Evolutionary conservation across 2,888 invertebrate genomes (phyloP).

Genomic region (Dynastes grantii): DNA sequence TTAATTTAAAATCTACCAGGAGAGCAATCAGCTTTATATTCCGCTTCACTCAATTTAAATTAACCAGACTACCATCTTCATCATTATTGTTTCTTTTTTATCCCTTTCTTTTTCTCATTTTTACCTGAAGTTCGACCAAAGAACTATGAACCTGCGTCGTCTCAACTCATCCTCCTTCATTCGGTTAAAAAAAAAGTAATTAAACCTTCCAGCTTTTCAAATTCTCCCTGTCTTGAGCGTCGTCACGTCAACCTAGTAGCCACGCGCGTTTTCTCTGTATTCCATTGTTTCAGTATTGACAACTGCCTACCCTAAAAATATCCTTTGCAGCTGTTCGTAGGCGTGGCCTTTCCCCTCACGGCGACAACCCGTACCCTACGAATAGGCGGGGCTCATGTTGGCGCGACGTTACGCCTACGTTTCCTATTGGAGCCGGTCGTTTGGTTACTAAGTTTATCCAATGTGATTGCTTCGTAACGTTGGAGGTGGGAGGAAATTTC

Average conservation of each 20-base stretch:
- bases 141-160: background rate
- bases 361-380: constrained; percentile 60
- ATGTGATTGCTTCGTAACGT: background rate
- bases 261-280: constrained; percentile 30
- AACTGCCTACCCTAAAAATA: constrained; percentile 63
- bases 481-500: background rate
- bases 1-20: background rate
- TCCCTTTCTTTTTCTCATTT: background rate
- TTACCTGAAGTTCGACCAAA: background rate
- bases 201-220: constrained; percentile 7
- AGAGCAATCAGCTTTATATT: background rate
- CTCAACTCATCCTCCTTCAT: background rate
- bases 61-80: constrained; percentile 21
- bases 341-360: constrained; percentile 58
- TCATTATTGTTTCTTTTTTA: background rate
- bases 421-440: constrained; percentile 44
- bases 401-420: constrained; percentile 39
- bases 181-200: constrained; percentile 18
- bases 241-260: constrained; percentile 15
- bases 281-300: constrained; percentile 62
- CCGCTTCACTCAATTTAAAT: constrained; percentile 19
- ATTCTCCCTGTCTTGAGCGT: background rate
- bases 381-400: background rate
- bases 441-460: constrained; percentile 1
- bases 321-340: constrained; percentile 66